Base-by-base conservation (phyloP, 2,888 invertebrate species). In the Lobophora halterata region DNA sequence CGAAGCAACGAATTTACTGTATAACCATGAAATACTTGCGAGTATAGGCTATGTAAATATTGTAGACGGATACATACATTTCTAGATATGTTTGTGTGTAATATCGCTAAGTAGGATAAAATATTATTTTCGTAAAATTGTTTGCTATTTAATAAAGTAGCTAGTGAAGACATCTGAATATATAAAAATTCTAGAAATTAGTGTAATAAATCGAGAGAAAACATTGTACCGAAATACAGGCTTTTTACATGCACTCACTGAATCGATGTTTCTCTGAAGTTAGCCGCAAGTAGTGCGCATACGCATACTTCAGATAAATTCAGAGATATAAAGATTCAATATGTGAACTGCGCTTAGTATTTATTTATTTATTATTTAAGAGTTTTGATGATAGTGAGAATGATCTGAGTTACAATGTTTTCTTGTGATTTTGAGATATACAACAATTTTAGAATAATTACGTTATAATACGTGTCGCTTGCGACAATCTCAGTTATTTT, bases 1-100 rank as follows among this genome's bases (percentile, higher is more conserved):
- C 25, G 46, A 52, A 43, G 39, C 49, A 52, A 52, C 53, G 52
- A 56, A 56, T 56, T 40, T 49, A 52, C 28, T 37, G 10, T 37
- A 20, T 32, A 44, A 48, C 46, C 38, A 49, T 51, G 43, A 30
- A 45, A 24, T 39, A 29, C 13, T 25, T 13, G 21, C 16, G 20
- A 21, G 24, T 12, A 16, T 38, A 24, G 10, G 5, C 7, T 12
- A 11, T 46, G 43, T 42, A 34, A 31, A 32, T 39, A 45, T 11
- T 30, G 10, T 16, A 9, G 19, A 14, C n/a, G 23, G 9, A 30
- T 28, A 39, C 5, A 11, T 27, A 27, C 27, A 6, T 16, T 41
- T 42, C 24, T 35, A 39, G 19, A 23, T 13, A 17, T n/a, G 14
- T 27, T 20, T 34, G 21, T n/a, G 14, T 27, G 27, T 34, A 27